Evolutionary conservation across 2,797 vertebrate species (phyloP), one percentile per base, ranked within the genome.

Genomic region (Enteromius paludinosus): DNA sequence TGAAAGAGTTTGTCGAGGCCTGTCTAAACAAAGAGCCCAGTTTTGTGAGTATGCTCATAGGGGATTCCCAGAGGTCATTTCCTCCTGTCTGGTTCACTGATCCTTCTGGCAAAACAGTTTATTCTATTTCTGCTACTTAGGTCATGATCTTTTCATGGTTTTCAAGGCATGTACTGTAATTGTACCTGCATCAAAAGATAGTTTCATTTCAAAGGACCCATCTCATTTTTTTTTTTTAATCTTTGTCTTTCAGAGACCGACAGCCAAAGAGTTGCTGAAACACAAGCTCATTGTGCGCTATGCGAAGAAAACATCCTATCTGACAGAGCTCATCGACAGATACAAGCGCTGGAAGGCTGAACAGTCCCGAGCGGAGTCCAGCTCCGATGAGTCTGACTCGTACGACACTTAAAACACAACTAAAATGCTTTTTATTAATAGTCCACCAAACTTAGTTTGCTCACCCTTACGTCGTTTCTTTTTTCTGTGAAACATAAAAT

Each of bases 11-110:
- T 81, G 92, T 99, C 0, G 98, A 99, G 88, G 96, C 97, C 88
- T 99, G 98, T 87, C 92, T 99, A 90, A 99, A 99, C 90, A 99
- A 99, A 91, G 98, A 99, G 91, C 98, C 98, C 18, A 96, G 97
- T 93, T 99, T 99, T 92, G 97, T 99, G 90, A 95, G 98, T 94
- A 23, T 30, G 14, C 7, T 64, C 10, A 5, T 54, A 10, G 15
- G 35, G 35, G 25, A 45, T 23, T 62, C 20, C 45, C 43, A 43
- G 25, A 45, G 17, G 14, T 73, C 52, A 28, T 68, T 45, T 64
- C 23, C 35, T 33, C 17, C 41, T 62, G 2, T 82, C 35, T 25
- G 5, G 9, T 47, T 61, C 20, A 18, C n/a, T 61, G 49, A 64
- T 23, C 30, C 25, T 64, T 69, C 28, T 61, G 47, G 47, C 23